Conservation (phyloP, 2,113 vertebrate genomes). For the Trogon surrucura region DNA sequence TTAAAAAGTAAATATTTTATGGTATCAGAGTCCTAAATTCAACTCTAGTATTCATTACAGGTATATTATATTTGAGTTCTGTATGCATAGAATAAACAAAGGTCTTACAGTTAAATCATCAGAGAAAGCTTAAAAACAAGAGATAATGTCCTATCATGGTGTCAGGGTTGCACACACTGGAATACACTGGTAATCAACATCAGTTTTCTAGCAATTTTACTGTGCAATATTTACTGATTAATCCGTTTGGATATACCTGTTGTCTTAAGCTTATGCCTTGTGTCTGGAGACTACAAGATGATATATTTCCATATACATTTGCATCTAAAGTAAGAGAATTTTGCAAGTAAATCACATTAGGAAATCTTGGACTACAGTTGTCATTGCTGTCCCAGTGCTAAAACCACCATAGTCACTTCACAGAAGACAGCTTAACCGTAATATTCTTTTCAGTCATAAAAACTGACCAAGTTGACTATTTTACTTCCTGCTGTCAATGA, state of each 20-base stretch:
- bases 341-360: background rate
- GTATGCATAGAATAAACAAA: background rate
- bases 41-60: background rate
- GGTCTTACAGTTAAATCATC: background rate
- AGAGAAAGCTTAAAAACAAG: background rate
- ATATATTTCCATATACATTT: background rate
- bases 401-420: background rate
- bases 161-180: background rate
- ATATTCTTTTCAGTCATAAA: background rate
- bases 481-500: background rate
- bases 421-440: background rate
- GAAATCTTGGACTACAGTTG: background rate
- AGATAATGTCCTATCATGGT: background rate
- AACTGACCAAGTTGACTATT: background rate
- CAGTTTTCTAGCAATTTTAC: background rate
- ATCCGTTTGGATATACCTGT: background rate
- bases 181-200: background rate
- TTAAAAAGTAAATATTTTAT: conserved; percentile 35
- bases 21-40: background rate
- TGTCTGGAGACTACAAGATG: background rate
- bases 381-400: background rate
- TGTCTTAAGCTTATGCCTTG: background rate
- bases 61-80: background rate
- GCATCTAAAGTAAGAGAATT: background rate
- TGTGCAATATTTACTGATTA: background rate